Conservation (phyloP, 2,797 vertebrate species). For the Pitangus sulphuratus region DNA sequence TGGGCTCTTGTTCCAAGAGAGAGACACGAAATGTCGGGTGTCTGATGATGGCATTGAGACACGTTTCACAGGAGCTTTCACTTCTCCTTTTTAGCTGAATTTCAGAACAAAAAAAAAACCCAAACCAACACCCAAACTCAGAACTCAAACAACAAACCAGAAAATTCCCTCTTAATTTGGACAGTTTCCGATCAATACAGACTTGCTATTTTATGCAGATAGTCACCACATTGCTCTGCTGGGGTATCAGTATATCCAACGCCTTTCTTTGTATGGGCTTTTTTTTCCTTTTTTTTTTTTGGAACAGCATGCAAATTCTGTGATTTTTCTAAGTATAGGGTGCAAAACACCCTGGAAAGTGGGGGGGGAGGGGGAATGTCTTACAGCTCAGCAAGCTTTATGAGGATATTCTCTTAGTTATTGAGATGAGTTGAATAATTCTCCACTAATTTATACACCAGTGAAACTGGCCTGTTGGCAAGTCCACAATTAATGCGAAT, state of each 20-base stretch:
- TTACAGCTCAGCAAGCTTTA: slow-evolving; percentile 66
- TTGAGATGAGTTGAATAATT: slow-evolving; percentile 80
- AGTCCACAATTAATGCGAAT: slow-evolving; percentile 81
- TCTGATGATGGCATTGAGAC: not conserved
- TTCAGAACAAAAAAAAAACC: not conserved
- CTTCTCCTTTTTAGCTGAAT: not conserved
- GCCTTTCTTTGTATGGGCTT: not conserved
- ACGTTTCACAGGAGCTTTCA: not conserved
- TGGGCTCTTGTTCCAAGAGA: accelerated
- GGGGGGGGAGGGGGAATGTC: slow-evolving; percentile 31
- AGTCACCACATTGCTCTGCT: not conserved
- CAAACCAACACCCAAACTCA: not conserved
- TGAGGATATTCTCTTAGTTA: slow-evolving; percentile 73
- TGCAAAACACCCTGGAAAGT: slow-evolving; percentile 55
- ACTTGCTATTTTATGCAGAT: slow-evolving; percentile 26
- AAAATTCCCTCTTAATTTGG: slow-evolving; percentile 51
- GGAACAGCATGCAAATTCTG: slow-evolving; percentile 49
- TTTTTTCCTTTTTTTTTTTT: not conserved
- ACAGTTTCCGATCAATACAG: slow-evolving; percentile 1
- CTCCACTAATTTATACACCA: slow-evolving; percentile 79
- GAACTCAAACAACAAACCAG: slow-evolving; percentile 22
- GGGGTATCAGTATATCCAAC: not conserved
- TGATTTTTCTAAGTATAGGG: slow-evolving; percentile 67
- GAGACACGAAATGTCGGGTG: not conserved
- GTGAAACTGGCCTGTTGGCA: slow-evolving; percentile 78